Evolutionary conservation across 1,140 invertebrate genomes (phyloP), one percentile per base, ranked within the genome.

Genomic region (Penaeus vannamei): DNA sequence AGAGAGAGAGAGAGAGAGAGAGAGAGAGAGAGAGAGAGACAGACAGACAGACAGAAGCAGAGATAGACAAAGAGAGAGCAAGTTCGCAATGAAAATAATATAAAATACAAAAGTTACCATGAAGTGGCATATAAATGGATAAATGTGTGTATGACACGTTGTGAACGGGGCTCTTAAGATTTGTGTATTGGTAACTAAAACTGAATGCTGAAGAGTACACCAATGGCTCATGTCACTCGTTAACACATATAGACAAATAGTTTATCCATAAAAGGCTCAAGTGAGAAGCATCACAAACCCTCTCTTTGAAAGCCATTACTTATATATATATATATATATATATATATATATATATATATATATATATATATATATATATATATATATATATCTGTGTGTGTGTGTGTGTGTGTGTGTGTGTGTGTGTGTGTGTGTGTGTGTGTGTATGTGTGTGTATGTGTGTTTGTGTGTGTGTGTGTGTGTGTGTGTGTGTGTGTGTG

Each of bases 291-390:
- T 42, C 36, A 42, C 36, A 42, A 7, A 42, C 36, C 4, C 36
- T 42, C 36, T 42, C 36, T 42, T 42, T 42, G 36, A 42, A 42
- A 42, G 36, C 36, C 36, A 2, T 42, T 5, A 4, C 36, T 5
- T 32, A 32, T 3, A 72, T n/a, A 72, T n/a, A 23, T 76, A 36
- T 76, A 76, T 76, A 32, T 76, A 76, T 76, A 76, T 32, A 76
- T 76, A 32, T 29, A 22, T 76, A 3, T 76, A 32, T 76, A 7
- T 76, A 32, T 76, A 32, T 76, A 29, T 76, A 14, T 76, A 29
- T 76, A 29, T 76, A 29, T 76, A 29, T 76, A 29, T 76, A 29
- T 29, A 36, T 32, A 29, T n/a, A 23, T n/a, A 23, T n/a, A 2
- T 32, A 29, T 29, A 29, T 36, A 5, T 76, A 20, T 19, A 29